Evolutionary conservation across 2,113 vertebrate species (phyloP), one percentile per base, ranked within the genome.

Genomic region (Microcebus ravelobensis): DNA sequence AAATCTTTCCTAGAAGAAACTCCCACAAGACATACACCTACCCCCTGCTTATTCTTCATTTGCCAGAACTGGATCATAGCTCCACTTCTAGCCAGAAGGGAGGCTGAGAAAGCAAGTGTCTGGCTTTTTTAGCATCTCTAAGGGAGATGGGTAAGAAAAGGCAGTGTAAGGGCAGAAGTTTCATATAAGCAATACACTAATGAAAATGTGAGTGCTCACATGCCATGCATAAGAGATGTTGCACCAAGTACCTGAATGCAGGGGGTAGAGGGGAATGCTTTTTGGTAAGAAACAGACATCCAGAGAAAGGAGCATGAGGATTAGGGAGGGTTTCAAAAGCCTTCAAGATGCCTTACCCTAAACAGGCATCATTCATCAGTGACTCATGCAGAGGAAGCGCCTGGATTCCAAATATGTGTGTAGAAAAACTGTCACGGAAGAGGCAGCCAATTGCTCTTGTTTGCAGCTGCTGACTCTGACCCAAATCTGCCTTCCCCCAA

Each of bases 401-500:
- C 50, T 91, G 50, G 86, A 73, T 91, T 97, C 97, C 87, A 96
- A 97, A 93, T 94, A 90, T 25, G 36, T 29, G 59, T 55, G 14
- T 20, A 61, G 92, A 93, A 80, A 95, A 96, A 87, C 80, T 83
- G 67, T 93, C 83, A 42, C 9, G 0, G 86, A 94, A 95, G 92
- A 96, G 86, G 9, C 95, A 83, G 89, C 83, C 95, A 91, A 50
- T 55, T 87, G 94, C 90, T 87, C 81, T 92, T 91, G 79, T 90
- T 52, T 96, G 96, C 96, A 97, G 96, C 95, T 97, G 92, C 92
- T 87, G 59, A 91, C 48, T 67, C 59, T 97, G 96, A 97, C 96
- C 96, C 83, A 92, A 57, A 93, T 94, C 55, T 94, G 65, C 83
- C 57, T 87, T 94, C 92, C 87, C 76, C 76, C 68, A 85, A 0